Percentiles rank a stretch among this genome's conserved stretches.
Evolutionary conservation across 2,113 vertebrate species (phyloP).

Genomic region (Zootoca vivipara): DNA sequence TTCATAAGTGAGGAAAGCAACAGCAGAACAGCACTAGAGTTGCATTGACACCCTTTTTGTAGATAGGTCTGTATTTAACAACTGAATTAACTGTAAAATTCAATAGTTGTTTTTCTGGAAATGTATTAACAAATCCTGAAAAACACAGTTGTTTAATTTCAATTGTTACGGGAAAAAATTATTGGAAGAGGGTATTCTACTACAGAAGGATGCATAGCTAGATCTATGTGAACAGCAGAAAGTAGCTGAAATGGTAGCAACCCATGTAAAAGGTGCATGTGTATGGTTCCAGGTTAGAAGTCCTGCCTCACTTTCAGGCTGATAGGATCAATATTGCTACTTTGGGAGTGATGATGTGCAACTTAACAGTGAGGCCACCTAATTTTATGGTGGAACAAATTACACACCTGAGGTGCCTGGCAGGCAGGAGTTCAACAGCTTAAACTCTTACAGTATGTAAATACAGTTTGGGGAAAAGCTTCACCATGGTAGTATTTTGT

Average conservation of each 20-base stretch:
- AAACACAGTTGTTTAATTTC: background rate
- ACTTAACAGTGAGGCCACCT: background rate
- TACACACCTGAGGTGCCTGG: no score
- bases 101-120: background rate
- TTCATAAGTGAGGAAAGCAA: background rate
- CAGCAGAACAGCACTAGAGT: background rate
- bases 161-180: no score
- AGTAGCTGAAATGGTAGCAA: no score
- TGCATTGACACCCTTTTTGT: background rate
- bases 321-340: background rate
- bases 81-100: background rate
- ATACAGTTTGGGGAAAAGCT: no score
- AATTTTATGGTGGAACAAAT: background rate
- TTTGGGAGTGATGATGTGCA: background rate
- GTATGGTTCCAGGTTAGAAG: background rate
- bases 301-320: background rate
- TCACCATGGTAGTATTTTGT: no score
- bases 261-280: no score
- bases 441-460: no score
- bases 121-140: background rate
- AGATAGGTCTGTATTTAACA: background rate
- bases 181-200: no score
- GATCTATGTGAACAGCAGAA: background rate
- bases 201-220: background rate
- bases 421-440: no score